Percentiles rank a stretch among this genome's conserved stretches.
Evolutionary conservation across 2,888 invertebrate species (phyloP).

Genomic region (Euphydryas editha): DNA sequence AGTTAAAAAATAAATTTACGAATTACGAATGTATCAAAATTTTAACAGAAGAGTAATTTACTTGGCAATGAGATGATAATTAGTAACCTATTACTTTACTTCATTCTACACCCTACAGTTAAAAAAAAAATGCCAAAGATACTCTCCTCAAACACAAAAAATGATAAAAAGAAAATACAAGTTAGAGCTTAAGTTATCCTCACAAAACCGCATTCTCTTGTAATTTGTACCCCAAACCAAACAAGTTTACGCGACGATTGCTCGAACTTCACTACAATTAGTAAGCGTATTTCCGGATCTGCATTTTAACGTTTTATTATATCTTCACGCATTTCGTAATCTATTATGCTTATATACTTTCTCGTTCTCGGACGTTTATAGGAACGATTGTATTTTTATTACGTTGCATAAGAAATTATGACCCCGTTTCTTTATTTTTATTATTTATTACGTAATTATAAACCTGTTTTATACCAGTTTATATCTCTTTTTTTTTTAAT

Average conservation of each 20-base stretch:
- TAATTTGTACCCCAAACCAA: conserved; percentile 39
- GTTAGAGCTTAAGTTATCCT: not conserved
- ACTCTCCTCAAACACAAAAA: too few relatives aligned
- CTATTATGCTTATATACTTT: conserved; percentile 45
- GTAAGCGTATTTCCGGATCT: conserved; percentile 27
- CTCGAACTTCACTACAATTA: conserved; percentile 31
- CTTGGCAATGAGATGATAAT: too few relatives aligned
- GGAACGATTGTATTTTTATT: conserved; percentile 28
- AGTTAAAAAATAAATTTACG: too few relatives aligned
- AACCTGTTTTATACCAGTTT: not conserved
- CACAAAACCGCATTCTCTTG: not conserved
- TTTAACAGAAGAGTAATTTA: too few relatives aligned
- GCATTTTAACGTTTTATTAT: conserved; percentile 43
- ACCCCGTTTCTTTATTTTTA: conserved; percentile 25
- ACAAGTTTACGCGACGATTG: conserved; percentile 64
- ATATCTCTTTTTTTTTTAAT: too few relatives aligned
- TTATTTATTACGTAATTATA: not conserved
- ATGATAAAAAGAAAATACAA: not conserved
- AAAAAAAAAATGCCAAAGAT: too few relatives aligned
- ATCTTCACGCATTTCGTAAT: conserved; percentile 53
- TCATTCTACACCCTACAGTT: too few relatives aligned
- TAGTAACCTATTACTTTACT: too few relatives aligned
- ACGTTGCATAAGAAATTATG: conserved; percentile 20
- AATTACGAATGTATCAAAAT: too few relatives aligned
- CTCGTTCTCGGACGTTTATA: conserved; percentile 57